These are phyloP conservation scores for Pelodytes ibericus DNA, from an alignment of 2,797 vertebrate species.

Conservation along the genomic window DNA sequence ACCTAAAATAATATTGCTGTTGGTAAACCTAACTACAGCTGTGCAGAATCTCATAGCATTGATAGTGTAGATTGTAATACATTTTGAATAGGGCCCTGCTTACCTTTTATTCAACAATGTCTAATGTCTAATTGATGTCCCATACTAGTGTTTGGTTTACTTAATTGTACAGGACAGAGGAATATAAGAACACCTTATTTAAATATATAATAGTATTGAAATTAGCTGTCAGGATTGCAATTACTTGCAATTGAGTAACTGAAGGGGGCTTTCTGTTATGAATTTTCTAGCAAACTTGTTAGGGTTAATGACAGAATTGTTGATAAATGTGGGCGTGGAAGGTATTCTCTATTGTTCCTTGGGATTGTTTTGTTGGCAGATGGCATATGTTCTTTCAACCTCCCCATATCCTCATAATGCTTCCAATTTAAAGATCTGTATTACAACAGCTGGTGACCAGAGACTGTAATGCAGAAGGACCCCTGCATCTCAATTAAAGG, in stretches of 20 bases:
- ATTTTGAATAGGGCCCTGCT: too few species aligned
- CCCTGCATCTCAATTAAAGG: too few species aligned
- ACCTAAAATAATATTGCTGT: too few species aligned
- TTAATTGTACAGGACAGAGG: not conserved
- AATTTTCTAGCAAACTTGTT: not conserved
- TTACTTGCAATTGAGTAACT: not conserved
- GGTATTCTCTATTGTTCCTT: conserved; percentile 22
- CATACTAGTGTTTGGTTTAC: too few species aligned
- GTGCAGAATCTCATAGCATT: not conserved
- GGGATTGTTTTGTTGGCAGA: conserved; percentile 28
- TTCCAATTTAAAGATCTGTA: conserved; percentile 14
- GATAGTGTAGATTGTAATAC: too few species aligned
- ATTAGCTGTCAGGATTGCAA: not conserved
- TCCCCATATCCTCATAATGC: conserved; percentile 1
- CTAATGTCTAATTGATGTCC: not conserved
- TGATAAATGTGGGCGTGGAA: not conserved
- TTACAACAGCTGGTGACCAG: conserved; percentile 10
- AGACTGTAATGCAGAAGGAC: too few species aligned
- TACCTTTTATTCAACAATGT: too few species aligned
- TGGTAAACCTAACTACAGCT: too few species aligned
- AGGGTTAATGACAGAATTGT: conserved; percentile 17
- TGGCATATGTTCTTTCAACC: conserved; percentile 23
- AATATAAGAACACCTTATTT: too few species aligned
- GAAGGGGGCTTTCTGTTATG: not conserved
- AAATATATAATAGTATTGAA: not conserved